Evolutionary conservation across 1,140 invertebrate species (phyloP), one percentile per base, ranked within the genome.

Genomic region (Meloidogyne floridensis): DNA sequence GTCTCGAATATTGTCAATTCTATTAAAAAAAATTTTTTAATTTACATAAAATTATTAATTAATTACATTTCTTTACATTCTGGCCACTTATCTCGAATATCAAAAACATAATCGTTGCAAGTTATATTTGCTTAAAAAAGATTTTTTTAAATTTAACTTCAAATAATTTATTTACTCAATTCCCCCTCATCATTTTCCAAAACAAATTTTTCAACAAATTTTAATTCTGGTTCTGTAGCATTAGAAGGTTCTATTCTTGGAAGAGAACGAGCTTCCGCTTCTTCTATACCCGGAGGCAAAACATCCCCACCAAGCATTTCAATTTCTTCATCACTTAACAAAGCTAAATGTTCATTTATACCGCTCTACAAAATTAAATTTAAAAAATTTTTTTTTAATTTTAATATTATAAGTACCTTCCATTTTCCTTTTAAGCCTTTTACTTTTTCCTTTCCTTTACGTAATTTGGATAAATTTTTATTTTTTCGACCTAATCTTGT

Each of bases 51-150:
- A 65, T 65, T 65, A 65, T n/a, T 11, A 59, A 53, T 10, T 54
- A 54, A 8, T 54, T 65, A 65, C 59, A 56, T 47, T 76, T 51
- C 20, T 76, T 53, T n/a, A 71, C 77, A 79, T 79, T 79, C 18
- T 18, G 77, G 77, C 77, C 77, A 79, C 43, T 79, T 79, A 43
- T 71, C 32, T 69, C 77, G 65, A 79, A 79, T 79, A 18, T 79
- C 77, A 53, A 79, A 79, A 47, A 69, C 42, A 47, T 72, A 79
- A 18, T 79, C 77, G 9, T 20, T 42, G 51, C 77, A 79, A 5
- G 18, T 72, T 9, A 79, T n/a, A 18, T 54, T 18, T 74, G 59
- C n/a, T n/a, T 65, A n/a, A n/a, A 7, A n/a, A n/a, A 7, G n/a
- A 65, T 65, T 65, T n/a, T n/a, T 65, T 65, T n/a, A n/a, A 15